Evolutionary conservation across 64 coral and sea anemone genomes (phyloP).

Genomic region (Montipora sp.): DNA sequence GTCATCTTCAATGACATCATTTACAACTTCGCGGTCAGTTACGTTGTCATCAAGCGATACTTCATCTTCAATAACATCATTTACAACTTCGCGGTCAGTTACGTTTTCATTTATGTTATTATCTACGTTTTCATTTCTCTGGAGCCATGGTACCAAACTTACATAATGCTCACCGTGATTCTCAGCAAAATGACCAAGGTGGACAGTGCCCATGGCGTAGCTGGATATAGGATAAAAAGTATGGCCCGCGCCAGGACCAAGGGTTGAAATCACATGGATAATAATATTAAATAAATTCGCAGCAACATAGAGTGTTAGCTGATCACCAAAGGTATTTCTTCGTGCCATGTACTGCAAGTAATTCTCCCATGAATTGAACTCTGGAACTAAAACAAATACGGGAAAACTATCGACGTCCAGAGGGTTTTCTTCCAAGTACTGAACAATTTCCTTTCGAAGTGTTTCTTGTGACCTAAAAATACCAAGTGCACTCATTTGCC

Average conservation of each 20-base stretch:
- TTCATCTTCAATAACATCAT: too few relatives aligned
- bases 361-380: background rate
- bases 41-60: too few relatives aligned
- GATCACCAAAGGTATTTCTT: background rate
- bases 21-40: too few relatives aligned
- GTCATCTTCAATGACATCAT: too few relatives aligned
- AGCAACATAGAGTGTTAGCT: background rate
- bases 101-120: too few relatives aligned
- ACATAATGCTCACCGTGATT: constrained; percentile 1
- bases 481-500: background rate
- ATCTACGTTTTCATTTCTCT: too few relatives aligned
- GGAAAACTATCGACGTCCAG: background rate
- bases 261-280: background rate
- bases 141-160: too few relatives aligned
- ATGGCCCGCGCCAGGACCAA: background rate
- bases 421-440: background rate
- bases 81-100: too few relatives aligned
- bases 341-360: background rate
- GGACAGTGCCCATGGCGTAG: background rate
- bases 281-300: background rate
- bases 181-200: constrained; percentile 14
- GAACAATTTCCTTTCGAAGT: background rate
- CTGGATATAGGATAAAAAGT: background rate
- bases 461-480: background rate
- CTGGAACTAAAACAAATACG: background rate